phyloP scores from a whole-genome alignment of 2,797 vertebrate species.

The Anguilla obscura region DNA sequence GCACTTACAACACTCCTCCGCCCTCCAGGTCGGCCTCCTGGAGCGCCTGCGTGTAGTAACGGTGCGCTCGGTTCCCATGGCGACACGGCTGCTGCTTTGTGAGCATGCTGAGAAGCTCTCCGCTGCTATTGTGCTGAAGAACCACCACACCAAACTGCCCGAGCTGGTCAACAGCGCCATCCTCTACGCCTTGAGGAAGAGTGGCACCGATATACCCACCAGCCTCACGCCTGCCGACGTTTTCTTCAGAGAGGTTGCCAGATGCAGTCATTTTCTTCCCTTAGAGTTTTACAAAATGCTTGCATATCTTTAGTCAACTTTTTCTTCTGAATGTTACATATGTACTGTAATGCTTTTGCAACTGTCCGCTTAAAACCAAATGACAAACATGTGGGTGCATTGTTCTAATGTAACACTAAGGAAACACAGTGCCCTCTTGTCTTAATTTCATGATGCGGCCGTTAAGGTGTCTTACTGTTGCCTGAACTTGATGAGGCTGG shows the following conservation, averaged over 20 bases:
- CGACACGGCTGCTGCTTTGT: conserved; percentile 84
- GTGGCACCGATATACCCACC: conserved; percentile 63
- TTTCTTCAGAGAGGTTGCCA: conserved; percentile 90
- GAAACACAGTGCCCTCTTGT: not conserved
- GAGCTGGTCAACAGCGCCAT: conserved; percentile 85
- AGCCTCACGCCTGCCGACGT: conserved; percentile 89
- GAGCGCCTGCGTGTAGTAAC: conserved; percentile 72
- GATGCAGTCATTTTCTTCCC: not conserved
- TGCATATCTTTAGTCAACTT: not conserved
- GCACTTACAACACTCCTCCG: not conserved
- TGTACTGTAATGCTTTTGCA: not conserved
- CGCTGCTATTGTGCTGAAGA: conserved; percentile 87
- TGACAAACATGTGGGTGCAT: not conserved
- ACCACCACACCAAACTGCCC: conserved; percentile 81
- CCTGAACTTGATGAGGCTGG: conserved; percentile 15
- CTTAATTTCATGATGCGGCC: not conserved
- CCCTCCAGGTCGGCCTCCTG: conserved; percentile 82
- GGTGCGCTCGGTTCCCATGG: conserved; percentile 74
- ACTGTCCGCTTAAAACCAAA: not conserved
- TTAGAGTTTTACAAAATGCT: not conserved
- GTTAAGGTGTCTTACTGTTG: not conserved
- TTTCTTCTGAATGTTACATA: not conserved
- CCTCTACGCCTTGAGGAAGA: conserved; percentile 73
- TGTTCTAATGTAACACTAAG: not conserved
- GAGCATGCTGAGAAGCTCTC: conserved; percentile 92